These are phyloP conservation scores for Oreocharis arfaki DNA, from an alignment of 2,113 vertebrate species.

Conservation along the genomic window DNA sequence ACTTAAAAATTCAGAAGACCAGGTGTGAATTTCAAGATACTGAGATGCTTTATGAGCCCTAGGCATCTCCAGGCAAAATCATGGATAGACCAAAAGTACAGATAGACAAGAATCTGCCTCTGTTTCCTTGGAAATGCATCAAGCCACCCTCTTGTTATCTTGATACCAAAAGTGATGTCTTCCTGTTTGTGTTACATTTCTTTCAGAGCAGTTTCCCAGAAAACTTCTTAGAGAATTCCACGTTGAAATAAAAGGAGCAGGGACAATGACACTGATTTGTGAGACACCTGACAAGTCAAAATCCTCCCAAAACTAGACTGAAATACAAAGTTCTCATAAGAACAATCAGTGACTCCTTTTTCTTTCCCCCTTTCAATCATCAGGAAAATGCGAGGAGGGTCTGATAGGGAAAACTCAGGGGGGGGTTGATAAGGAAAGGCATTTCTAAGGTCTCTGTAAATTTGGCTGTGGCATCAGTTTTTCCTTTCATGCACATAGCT, in stretches of 20 bases:
- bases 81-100: neutral
- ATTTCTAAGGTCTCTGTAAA: neutral
- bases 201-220: neutral
- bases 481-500: neutral
- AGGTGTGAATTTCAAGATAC: neutral
- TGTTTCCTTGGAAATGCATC: neutral
- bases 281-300: neutral
- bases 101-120: neutral
- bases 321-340: neutral
- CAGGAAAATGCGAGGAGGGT: neutral
- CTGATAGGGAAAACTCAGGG: neutral
- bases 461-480: neutral
- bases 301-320: too few species aligned
- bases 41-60: neutral
- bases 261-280: neutral
- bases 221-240: neutral
- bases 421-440: neutral
- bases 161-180: neutral
- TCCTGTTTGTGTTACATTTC: neutral
- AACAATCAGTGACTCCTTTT: neutral
- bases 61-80: neutral
- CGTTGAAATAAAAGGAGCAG: neutral
- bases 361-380: neutral
- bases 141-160: neutral
- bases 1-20: neutral